Evolutionary conservation across 2,797 vertebrate genomes (phyloP), one percentile per base, ranked within the genome.

Genomic region (Acrocephalus scirpaceus): DNA sequence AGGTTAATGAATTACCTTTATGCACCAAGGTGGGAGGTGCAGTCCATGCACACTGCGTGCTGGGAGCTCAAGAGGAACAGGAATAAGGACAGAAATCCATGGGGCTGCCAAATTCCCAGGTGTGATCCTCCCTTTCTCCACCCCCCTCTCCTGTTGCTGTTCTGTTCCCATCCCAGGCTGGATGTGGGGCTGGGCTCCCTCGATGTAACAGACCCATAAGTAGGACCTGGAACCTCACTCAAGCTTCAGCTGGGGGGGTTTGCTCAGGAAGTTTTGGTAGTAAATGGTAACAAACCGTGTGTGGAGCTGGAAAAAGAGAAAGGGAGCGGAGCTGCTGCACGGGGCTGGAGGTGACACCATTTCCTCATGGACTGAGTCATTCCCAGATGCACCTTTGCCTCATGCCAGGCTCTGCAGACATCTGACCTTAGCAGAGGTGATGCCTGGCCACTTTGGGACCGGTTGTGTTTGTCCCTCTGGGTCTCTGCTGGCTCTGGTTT

Each of bases 1-100:
- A 47, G 76, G 94, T 95, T 97, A 96, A 95, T 97, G 67, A 94
- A 16, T 95, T 76, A 95, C 90, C 70, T 78, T 56, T 9, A 1
- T 47, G 86, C 57, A 38, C 29, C 30, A 2, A 36, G 58, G 45
- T 20, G 20, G 70, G 77, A 67, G 86, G 40, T 8, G 53, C 70
- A 54, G 34, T 2, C n/a, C n/a, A 1, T 74, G 54, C 40, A 58
- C 0, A 5, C 50, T 44, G 66, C 13, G 0, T 25, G 38, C 73
- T 25, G n/a, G 65, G 83, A 86, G 60, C 23, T 66, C 56, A 34
- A 19, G 70, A 29, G 48, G 48, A 88, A 13, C n/a, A 45, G 79
- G 78, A 44, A 18, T 38, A 29, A 60, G 36, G 18, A 34, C 0
- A 30, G 34, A 25, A 92, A 56, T n/a, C 14, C 25, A 2, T 0